Evolutionary conservation across 1,140 invertebrate species (phyloP), one percentile per base, ranked within the genome.

Genomic region (Calycopis cecrops): DNA sequence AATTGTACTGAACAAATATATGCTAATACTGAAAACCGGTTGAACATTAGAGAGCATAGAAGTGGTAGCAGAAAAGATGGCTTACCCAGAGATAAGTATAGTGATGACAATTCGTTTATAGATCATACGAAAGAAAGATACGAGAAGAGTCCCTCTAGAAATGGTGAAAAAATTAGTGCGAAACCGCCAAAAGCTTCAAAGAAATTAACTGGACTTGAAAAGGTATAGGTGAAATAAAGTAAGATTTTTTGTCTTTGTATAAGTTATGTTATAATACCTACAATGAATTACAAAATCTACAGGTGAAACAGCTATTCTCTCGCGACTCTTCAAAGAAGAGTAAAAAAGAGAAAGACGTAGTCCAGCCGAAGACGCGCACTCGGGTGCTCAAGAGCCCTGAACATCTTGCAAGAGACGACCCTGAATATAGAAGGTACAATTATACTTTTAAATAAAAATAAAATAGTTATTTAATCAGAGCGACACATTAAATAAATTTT

Each of bases 181-280:
- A 91, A 90, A 73, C 89, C 90, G 52, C 89, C 89, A 9, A 91
- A 90, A 73, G 85, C 88, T 48, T 79, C 85, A n/a, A 91, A 90
- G 68, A 92, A 92, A 67, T 78, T 91, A 68, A 91, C 91, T 70
- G 89, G 90, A 73, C 88, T 92, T 58, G 91, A 92, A 77, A 92
- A 92, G 84, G 91, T 92, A 63, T 40, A 57, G 40, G 16, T 16
- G 51, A n/a, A 9, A 38, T 11, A 16, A 28, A 48, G 8, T 42
- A 12, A 38, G 37, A 51, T 52, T 40, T 9, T 40, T 12, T 9
- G 2, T n/a, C 18, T 1, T 9, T 38, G 11, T 37, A 4, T 35
- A 16, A 16, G 14, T 33, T n/a, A 14, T 14, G 2, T 11, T 1
- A 37, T 4, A 37, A 35, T 48, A 48, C 6, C 21, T 28, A 28